Evolutionary conservation across 2,797 vertebrate species (phyloP).

Genomic region (Sandelia bainsii): DNA sequence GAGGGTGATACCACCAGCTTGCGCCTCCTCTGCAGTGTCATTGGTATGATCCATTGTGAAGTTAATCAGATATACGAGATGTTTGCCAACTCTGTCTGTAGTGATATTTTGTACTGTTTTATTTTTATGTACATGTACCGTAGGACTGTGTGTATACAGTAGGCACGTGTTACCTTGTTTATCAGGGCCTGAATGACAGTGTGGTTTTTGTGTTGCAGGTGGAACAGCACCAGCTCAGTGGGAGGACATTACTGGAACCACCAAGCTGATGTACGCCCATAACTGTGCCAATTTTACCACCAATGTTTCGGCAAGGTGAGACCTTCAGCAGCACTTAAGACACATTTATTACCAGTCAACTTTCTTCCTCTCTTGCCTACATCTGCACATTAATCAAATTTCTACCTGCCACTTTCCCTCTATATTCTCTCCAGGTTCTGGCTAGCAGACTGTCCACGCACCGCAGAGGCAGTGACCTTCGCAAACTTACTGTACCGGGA

Average conservation of each 20-base stretch:
- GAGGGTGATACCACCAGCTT: constrained; percentile 98
- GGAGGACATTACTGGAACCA: constrained; percentile 99
- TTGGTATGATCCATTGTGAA: constrained; percentile 82
- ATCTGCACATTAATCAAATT: not conserved
- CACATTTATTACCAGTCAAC: not conserved
- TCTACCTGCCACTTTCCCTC: not conserved
- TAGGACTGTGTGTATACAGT: not conserved
- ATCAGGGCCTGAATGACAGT: constrained; percentile 35
- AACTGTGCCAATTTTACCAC: constrained; percentile 98
- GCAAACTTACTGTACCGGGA: constrained; percentile 94
- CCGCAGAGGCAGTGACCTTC: constrained; percentile 95
- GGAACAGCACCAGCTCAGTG: constrained; percentile 97
- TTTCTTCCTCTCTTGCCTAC: not conserved
- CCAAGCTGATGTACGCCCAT: constrained; percentile 94
- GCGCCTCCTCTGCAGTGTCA: constrained; percentile 97
- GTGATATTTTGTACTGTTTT: not conserved
- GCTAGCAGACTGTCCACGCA: constrained; percentile 97
- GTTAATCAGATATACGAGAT: not conserved
- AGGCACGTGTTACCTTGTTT: not conserved
- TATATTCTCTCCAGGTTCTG: constrained; percentile 89
- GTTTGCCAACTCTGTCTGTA: not conserved
- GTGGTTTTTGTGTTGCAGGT: constrained; percentile 82
- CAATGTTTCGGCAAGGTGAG: constrained; percentile 97
- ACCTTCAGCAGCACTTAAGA: not conserved
- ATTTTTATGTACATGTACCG: not conserved